These are phyloP conservation scores for Ameiurus melas DNA, from an alignment of 2,113 vertebrate genomes.

Conservation along the genomic window DNA sequence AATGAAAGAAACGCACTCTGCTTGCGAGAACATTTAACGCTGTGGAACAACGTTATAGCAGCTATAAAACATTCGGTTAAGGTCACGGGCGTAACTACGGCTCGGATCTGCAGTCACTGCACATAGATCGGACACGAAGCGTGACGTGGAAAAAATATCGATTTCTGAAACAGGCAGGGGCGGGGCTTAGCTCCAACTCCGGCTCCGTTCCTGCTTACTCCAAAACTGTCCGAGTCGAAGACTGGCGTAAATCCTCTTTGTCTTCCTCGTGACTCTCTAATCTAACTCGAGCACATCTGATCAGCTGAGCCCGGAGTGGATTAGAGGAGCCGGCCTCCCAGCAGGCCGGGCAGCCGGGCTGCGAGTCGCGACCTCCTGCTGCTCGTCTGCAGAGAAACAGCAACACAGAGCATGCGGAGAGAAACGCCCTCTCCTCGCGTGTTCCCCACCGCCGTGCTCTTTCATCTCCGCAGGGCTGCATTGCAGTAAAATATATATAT, in stretches of 20 bases:
- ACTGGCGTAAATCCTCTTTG: constrained; percentile 72
- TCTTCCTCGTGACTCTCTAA: constrained; percentile 76
- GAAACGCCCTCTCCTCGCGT: constrained; percentile 21
- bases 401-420: neutral
- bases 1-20: neutral
- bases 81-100: neutral
- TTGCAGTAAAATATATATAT: constrained; percentile 22
- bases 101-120: neutral
- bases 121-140: neutral
- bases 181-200: neutral
- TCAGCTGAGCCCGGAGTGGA: constrained; percentile 74
- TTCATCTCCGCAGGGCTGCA: constrained; percentile 44
- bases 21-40: neutral
- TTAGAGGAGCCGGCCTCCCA: constrained; percentile 55
- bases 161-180: neutral
- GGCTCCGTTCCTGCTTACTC: neutral
- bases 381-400: neutral
- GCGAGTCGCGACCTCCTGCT: constrained; percentile 1
- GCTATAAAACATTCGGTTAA: neutral
- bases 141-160: neutral
- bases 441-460: constrained; percentile 24
- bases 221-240: neutral
- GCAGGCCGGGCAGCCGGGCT: neutral
- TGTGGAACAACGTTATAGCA: neutral
- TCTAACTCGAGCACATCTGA: constrained; percentile 62